phyloP scores from a whole-genome alignment of 2,888 invertebrate genomes.

The Thumatha senex region DNA sequence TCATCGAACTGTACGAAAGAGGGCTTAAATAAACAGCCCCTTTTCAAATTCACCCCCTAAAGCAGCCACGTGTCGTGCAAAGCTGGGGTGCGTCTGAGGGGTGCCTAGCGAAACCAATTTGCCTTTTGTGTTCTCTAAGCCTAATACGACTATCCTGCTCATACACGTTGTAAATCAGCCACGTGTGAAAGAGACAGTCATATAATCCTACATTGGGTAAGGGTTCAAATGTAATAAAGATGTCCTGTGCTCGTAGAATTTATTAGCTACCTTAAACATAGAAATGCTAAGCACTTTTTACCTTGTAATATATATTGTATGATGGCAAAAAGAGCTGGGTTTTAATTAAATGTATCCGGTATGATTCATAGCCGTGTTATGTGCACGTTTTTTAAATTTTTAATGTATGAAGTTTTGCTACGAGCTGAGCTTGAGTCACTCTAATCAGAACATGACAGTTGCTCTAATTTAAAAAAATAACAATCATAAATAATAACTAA shows the following conservation, averaged over 20 bases:
- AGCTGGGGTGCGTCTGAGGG: conserved; percentile 59
- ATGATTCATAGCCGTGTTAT: not conserved
- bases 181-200: conserved; percentile 40
- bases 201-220: conserved; percentile 41
- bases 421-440: too few species aligned
- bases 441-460: too few species aligned
- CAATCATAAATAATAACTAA: too few species aligned
- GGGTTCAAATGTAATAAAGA: conserved; percentile 53
- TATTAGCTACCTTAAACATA: conserved; percentile 38
- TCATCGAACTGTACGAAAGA: conserved; percentile 28
- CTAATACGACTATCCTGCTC: conserved; percentile 44
- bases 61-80: conserved; percentile 70
- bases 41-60: conserved; percentile 55
- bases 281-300: conserved; percentile 23
- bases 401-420: not conserved
- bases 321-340: conserved; percentile 17
- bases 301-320: conserved; percentile 19
- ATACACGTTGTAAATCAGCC: conserved; percentile 25
- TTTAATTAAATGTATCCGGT: conserved; percentile 20
- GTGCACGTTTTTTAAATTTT: not conserved
- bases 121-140: conserved; percentile 61
- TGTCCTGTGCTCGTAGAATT: conserved; percentile 32
- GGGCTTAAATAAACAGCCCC: conserved; percentile 40
- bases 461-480: too few species aligned
- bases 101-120: conserved; percentile 70